phyloP scores from a whole-genome alignment of 2,888 invertebrate species.

The Ophion ventricosus region DNA sequence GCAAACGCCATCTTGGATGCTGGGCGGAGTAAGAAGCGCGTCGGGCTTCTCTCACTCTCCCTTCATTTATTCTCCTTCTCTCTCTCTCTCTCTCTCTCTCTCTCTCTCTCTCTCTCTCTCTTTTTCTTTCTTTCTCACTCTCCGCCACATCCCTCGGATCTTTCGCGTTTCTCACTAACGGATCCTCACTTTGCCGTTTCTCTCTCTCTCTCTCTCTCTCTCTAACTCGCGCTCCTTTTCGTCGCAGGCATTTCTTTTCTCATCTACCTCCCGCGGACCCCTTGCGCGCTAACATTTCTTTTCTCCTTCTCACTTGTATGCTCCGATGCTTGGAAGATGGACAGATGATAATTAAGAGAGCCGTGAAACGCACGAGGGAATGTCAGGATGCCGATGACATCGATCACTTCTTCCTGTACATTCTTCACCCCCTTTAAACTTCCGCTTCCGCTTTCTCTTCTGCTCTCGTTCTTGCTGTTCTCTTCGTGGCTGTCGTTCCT shows the following conservation, averaged over 20 bases:
- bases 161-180: constrained; percentile 34
- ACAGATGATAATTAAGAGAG: constrained; percentile 83
- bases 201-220: constrained; percentile 52
- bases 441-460: constrained; percentile 19
- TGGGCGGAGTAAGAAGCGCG: constrained; percentile 83
- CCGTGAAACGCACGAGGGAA: constrained; percentile 81
- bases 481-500: constrained; percentile 26
- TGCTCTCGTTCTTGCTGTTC: constrained; percentile 62
- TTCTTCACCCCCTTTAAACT: constrained; percentile 28
- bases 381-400: constrained; percentile 75
- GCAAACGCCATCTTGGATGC: constrained; percentile 83
- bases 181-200: constrained; percentile 19
- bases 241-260: constrained; percentile 49
- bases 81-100: constrained; percentile 62
- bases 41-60: constrained; percentile 72
- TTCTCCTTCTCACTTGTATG: constrained; percentile 60
- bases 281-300: not conserved
- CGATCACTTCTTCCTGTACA: constrained; percentile 36
- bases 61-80: constrained; percentile 60
- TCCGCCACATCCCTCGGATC: constrained; percentile 50
- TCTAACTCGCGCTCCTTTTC: constrained; percentile 38
- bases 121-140: constrained; percentile 53
- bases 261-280: constrained; percentile 38
- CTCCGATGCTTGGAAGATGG: constrained; percentile 80
- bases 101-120: constrained; percentile 58